Percentiles rank a stretch among this genome's conserved stretches.
Conservation (phyloP, 2,888 invertebrate species). For the Acheta domesticus region DNA sequence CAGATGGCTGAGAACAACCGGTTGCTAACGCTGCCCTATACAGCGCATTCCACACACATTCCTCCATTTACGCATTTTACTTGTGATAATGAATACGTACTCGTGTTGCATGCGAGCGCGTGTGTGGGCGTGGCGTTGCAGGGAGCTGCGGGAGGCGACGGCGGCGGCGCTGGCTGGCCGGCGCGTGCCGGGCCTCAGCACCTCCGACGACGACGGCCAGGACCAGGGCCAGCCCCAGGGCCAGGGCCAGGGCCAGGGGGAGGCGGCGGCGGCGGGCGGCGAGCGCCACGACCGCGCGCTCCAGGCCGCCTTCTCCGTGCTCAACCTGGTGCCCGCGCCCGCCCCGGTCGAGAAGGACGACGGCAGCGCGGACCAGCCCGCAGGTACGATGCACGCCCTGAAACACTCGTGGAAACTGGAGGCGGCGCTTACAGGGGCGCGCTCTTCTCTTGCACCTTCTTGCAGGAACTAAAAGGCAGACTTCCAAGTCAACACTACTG, state of each 20-base stretch:
- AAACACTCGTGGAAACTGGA: no score
- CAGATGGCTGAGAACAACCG: no score
- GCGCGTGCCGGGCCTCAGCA: conserved; percentile 38
- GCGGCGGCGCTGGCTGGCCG: conserved; percentile 61
- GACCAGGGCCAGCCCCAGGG: conserved; percentile 53
- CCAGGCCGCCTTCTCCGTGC: conserved; percentile 68
- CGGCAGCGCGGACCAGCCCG: background rate
- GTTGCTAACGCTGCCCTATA: no score
- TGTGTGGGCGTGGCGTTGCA: conserved; percentile 46
- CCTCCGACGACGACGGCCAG: conserved; percentile 53
- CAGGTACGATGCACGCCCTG: no score
- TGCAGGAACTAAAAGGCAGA: no score
- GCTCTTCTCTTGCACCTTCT: no score
- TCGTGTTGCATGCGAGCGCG: background rate
- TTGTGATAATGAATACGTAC: no score
- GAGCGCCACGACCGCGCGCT: conserved; percentile 61
- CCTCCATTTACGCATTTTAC: no score
- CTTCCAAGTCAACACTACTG: no score
- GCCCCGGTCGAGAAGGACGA: background rate
- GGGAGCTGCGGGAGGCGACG: conserved; percentile 60
- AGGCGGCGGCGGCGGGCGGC: conserved; percentile 60
- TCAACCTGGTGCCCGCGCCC: conserved; percentile 65
- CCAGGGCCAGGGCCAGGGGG: no score
- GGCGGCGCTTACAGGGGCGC: no score
- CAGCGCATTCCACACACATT: no score